Conservation (phyloP, 2,113 vertebrate genomes). For the Phaethornis superciliosus region DNA sequence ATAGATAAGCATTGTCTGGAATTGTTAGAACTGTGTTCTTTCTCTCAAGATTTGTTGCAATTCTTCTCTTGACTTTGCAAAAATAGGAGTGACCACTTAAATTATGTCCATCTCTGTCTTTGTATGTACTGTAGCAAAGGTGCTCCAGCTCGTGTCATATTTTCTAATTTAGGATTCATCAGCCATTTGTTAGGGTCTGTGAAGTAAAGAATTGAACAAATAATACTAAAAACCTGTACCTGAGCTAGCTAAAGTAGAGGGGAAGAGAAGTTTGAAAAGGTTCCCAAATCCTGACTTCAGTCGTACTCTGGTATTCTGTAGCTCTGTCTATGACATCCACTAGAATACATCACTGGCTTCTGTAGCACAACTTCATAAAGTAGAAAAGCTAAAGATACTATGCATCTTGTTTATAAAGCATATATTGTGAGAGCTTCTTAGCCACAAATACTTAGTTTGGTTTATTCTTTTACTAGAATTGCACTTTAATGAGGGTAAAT, state of each 20-base stretch:
- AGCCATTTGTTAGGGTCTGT: not conserved
- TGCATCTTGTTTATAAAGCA: not conserved
- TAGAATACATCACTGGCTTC: not conserved
- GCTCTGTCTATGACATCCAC: not conserved
- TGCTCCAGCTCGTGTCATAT: not conserved
- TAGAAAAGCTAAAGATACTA: not conserved
- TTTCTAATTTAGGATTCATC: conserved; percentile 24
- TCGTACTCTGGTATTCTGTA: not conserved
- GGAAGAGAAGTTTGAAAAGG: not conserved
- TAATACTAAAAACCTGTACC: not conserved
- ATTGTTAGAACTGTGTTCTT: not conserved
- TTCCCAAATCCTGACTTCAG: not conserved
- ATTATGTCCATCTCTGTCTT: not conserved
- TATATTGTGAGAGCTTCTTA: not conserved
- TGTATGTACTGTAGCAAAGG: not conserved
- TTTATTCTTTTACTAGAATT: conserved; percentile 13
- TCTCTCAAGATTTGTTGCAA: not conserved
- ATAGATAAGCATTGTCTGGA: not conserved
- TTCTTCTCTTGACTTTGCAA: not conserved
- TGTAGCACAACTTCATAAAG: not conserved
- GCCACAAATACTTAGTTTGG: not conserved
- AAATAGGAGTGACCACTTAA: not conserved
- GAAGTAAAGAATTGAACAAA: not conserved
- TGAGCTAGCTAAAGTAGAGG: not conserved
- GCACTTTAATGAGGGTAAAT: not conserved